Evolutionary conservation across 1,140 invertebrate genomes (phyloP), one percentile per base, ranked within the genome.

Genomic region (Drosophila tsacasi): DNA sequence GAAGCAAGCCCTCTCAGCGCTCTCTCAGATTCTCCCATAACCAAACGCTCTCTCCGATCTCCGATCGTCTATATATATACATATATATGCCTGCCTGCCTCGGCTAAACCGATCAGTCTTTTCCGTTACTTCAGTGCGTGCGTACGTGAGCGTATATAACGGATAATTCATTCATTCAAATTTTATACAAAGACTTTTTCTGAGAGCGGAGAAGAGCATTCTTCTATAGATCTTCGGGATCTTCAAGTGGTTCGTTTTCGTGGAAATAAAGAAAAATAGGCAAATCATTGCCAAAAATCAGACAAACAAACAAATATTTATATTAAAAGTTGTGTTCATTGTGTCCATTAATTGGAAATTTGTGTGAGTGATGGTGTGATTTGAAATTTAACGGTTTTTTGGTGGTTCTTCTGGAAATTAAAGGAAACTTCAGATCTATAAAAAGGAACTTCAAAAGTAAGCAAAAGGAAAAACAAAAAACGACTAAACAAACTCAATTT

Each of bases 51-150:
- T 62, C 40, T 54, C 4, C 4, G 15, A 23, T n/a, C n/a, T n/a
- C n/a, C 30, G 15, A 23, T 23, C 15, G 17, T 35, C 35, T 15
- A 39, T 39, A 67, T 75, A 78, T 46, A 32, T 39, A 67, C 66
- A 78, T 23, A 40, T 82, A 83, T 66, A 39, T 69, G 23, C 35
- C 50, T 67, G 76, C 40, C 17, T 55, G 47, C 54, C 25, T 59
- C 3, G 19, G 25, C 27, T 40, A 17, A n/a, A 15, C 15, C 49
- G 64, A 59, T 89, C 81, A 87, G 73, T 87, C 77, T 75, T 58
- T 71, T 59, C 50, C 73, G 81, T 87, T 81, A 89, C 75, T 87
- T 90, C 78, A 72, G 54, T 15, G 57, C 75, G 85, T 81, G 72
- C 79, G 75, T 66, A 50, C 60, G 77, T 27, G 59, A 35, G 49